A percentile compares a stretch with the other conserved stretches of the same genome.
Conservation (phyloP, 2,888 invertebrate species). For the Drosophila monieri region DNA sequence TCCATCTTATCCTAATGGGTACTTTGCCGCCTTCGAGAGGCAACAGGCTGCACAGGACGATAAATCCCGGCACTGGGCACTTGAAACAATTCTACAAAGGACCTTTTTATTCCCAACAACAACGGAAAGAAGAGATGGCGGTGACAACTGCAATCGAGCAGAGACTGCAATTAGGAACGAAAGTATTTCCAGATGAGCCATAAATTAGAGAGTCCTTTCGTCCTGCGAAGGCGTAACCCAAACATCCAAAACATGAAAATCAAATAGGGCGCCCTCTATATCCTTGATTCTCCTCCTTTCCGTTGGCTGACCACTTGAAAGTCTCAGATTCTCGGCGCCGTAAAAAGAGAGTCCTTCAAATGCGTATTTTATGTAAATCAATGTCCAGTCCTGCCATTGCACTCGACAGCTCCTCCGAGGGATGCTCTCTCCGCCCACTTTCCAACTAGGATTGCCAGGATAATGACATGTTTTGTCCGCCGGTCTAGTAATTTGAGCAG, state of each 20-base stretch:
- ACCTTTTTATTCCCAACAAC: background rate
- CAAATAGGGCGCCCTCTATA: slow-evolving; percentile 46
- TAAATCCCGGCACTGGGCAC: background rate
- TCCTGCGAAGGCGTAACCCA: slow-evolving; percentile 48
- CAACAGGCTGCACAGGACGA: background rate
- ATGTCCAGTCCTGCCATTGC: slow-evolving; percentile 28
- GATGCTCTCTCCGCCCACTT: background rate
- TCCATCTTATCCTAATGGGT: slow-evolving; percentile 6
- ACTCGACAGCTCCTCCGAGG: slow-evolving; percentile 3
- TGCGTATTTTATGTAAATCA: slow-evolving; percentile 71
- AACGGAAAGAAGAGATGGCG: slow-evolving; percentile 6
- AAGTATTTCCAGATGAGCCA: slow-evolving; percentile 31
- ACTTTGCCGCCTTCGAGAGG: slow-evolving; percentile 2
- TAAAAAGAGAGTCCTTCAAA: slow-evolving; percentile 32
- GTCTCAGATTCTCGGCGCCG: slow-evolving; percentile 25
- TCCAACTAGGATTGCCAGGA: slow-evolving; percentile 3
- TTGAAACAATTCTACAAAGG: background rate
- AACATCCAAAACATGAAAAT: slow-evolving; percentile 76
- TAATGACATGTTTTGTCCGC: slow-evolving; percentile 35
- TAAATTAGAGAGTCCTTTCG: slow-evolving; percentile 38
- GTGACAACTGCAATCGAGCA: slow-evolving; percentile 13
- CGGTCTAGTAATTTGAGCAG: slow-evolving; percentile 58
- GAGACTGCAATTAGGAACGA: slow-evolving; percentile 31
- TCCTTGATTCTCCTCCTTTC: too few relatives aligned
- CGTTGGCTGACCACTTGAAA: slow-evolving; percentile 55